phyloP scores from a whole-genome alignment of 1,140 invertebrate genomes.

The Eciton burchellii region DNA sequence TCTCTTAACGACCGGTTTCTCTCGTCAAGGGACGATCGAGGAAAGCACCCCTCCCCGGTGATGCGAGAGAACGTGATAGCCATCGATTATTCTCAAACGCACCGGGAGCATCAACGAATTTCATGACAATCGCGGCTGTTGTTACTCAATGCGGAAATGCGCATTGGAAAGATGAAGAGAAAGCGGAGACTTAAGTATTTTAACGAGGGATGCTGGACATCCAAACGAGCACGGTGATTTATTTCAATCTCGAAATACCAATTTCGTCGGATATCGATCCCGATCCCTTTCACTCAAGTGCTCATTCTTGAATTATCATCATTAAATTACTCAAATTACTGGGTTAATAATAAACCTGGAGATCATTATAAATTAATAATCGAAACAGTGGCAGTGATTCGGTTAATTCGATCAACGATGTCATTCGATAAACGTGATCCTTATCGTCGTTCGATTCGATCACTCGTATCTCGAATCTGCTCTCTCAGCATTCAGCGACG shows the following conservation, averaged over 20 bases:
- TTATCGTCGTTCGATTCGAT: neutral
- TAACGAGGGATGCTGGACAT: constrained; percentile 21
- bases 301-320: neutral
- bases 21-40: constrained; percentile 41
- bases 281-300: too few relatives aligned
- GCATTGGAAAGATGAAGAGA: neutral
- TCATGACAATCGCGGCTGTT: neutral
- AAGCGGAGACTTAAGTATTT: neutral
- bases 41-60: constrained; percentile 39
- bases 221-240: neutral
- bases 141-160: constrained; percentile 3
- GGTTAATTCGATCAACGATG: neutral
- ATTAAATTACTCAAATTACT: too few relatives aligned
- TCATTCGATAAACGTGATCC: neutral
- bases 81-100: constrained; percentile 16
- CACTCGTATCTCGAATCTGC: constrained; percentile 25
- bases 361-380: constrained; percentile 12
- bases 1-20: constrained; percentile 69
- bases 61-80: constrained; percentile 36
- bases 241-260: neutral
- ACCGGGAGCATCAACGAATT: constrained; percentile 20
- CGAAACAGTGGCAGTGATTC: too few relatives aligned
- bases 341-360: too few relatives aligned
- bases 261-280: too few relatives aligned
- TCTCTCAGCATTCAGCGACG: constrained; percentile 12